A percentile compares a stretch with the other conserved stretches of the same genome.
Evolutionary conservation across 2,797 vertebrate species (phyloP).

Genomic region (Poeciliopsis infans): DNA sequence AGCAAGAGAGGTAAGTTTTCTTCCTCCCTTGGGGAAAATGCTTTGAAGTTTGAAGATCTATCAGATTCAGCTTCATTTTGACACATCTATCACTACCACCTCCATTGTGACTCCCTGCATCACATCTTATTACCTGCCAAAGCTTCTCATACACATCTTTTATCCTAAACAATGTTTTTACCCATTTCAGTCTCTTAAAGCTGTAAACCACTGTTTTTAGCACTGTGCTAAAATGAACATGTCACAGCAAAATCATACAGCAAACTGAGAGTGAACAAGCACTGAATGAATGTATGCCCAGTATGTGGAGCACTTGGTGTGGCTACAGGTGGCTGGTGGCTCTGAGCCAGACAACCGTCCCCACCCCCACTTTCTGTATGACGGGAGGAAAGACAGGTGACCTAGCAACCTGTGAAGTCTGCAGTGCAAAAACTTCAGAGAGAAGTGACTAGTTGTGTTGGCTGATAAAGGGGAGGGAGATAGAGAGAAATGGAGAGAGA

Average conservation of each 20-base stretch:
- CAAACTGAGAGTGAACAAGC: slow-evolving; percentile 18
- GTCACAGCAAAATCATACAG: neutral
- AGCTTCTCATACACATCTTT: slow-evolving; percentile 37
- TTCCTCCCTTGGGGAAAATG: slow-evolving; percentile 35
- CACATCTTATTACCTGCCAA: slow-evolving; percentile 17
- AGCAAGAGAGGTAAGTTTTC: slow-evolving; percentile 25
- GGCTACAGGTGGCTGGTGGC: slow-evolving; percentile 62
- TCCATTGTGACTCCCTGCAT: slow-evolving; percentile 30
- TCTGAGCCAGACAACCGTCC: slow-evolving; percentile 27
- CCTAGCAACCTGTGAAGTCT: slow-evolving; percentile 69
- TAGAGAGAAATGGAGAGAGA: slow-evolving; percentile 38
- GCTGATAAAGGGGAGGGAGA: slow-evolving; percentile 64
- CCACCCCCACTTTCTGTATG: slow-evolving; percentile 1
- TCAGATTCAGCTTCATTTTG: slow-evolving; percentile 60
- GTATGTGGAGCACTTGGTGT: slow-evolving; percentile 12
- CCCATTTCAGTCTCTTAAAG: neutral
- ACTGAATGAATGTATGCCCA: slow-evolving; percentile 18
- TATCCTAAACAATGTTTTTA: slow-evolving; percentile 12
- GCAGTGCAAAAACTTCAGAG: slow-evolving; percentile 63
- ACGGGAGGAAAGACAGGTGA: slow-evolving; percentile 55
- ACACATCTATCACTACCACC: slow-evolving; percentile 37
- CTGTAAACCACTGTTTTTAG: slow-evolving; percentile 2
- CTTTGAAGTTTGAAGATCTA: slow-evolving; percentile 75
- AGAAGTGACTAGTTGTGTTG: slow-evolving; percentile 51
- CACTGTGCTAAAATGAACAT: neutral